These are phyloP conservation scores for Trichogramma pretiosum DNA, from an alignment of 1,140 invertebrate genomes.

Conservation along the genomic window DNA sequence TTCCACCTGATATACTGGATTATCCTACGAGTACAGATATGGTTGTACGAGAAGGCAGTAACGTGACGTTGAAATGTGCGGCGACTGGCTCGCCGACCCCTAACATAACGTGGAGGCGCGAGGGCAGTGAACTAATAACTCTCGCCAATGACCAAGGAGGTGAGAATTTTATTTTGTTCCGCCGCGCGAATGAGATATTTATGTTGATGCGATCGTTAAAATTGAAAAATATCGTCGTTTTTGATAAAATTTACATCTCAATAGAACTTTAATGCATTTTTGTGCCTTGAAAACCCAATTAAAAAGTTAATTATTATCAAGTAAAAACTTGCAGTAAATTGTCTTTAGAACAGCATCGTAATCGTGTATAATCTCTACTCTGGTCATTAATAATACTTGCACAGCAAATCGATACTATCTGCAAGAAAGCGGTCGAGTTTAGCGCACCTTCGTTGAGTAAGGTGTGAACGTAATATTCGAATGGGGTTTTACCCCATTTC, in stretches of 20 bases:
- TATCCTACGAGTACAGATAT: slow-evolving; percentile 78
- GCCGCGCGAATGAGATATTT: not conserved
- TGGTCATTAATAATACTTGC: slow-evolving; percentile 16
- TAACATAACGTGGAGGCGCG: slow-evolving; percentile 72
- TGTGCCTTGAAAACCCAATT: no score
- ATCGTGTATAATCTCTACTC: slow-evolving; percentile 10
- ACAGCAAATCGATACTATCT: not conserved
- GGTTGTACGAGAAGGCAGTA: slow-evolving; percentile 74
- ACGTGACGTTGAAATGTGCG: slow-evolving; percentile 73
- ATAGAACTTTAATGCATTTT: no score
- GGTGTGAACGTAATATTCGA: slow-evolving; percentile 1
- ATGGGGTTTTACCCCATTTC: slow-evolving; percentile 9
- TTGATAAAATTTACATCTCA: no score
- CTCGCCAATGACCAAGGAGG: slow-evolving; percentile 50
- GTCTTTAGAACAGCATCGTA: no score
- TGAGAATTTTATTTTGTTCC: slow-evolving; percentile 27
- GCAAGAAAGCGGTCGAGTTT: slow-evolving; percentile 14
- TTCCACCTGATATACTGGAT: slow-evolving; percentile 79
- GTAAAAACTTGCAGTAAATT: no score
- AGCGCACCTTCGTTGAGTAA: slow-evolving; percentile 12
- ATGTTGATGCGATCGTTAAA: not conserved
- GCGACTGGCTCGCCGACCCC: slow-evolving; percentile 73
- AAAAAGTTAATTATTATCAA: no score
- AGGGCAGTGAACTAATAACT: slow-evolving; percentile 61
- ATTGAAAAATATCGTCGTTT: no score